Evolutionary conservation across 2,888 invertebrate species (phyloP).

Genomic region (Phortica magna): DNA sequence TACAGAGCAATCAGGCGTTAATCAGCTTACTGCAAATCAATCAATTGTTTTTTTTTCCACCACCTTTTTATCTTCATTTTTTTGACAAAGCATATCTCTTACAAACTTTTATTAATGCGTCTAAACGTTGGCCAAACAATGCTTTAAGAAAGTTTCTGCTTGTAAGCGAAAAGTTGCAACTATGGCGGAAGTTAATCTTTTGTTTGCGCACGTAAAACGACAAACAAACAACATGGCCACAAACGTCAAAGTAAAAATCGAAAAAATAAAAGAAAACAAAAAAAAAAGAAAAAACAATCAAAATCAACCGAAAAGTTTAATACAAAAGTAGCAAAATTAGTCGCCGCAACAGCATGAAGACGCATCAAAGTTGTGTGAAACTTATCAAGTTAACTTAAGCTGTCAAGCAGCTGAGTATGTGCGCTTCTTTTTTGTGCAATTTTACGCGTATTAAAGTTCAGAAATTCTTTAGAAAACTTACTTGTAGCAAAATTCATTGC

Average conservation of each 20-base stretch:
- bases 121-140: too few relatives aligned
- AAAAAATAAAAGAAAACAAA: too few relatives aligned
- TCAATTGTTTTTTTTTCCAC: slow-evolving; percentile 47
- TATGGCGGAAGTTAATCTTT: slow-evolving; percentile 7
- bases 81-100: background rate
- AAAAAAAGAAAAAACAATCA: slow-evolving; percentile 3
- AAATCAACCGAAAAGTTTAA: background rate
- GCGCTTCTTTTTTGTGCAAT: background rate
- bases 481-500: background rate
- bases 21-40: slow-evolving; percentile 59
- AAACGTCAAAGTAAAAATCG: background rate
- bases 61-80: too few relatives aligned
- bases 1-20: slow-evolving; percentile 39
- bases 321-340: background rate
- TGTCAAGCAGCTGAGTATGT: background rate
- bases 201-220: background rate
- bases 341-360: background rate
- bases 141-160: background rate
- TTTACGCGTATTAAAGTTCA: background rate
- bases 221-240: too few relatives aligned
- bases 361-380: background rate
- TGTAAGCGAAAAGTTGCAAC: background rate
- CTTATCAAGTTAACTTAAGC: background rate
- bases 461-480: background rate
- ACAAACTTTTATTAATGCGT: background rate